Conservation (phyloP, 2,797 vertebrate genomes). For the Bradypodion pumilum region DNA sequence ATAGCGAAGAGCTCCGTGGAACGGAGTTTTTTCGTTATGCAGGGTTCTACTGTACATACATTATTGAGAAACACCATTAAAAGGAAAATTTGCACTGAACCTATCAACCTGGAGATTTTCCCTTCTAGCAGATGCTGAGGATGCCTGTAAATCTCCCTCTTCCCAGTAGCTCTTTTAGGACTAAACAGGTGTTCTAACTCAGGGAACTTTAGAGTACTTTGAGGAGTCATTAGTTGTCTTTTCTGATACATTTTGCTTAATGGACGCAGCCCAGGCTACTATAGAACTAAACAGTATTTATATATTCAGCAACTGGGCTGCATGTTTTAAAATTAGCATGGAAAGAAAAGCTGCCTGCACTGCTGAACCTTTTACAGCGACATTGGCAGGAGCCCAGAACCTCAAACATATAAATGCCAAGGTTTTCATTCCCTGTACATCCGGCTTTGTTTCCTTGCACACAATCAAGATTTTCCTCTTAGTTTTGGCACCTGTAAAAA, state of each 20-base stretch:
- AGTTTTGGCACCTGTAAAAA: neutral
- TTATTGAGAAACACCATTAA: no score
- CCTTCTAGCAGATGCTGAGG: no score
- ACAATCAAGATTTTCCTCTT: neutral
- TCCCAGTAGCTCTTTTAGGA: neutral
- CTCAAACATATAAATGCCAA: constrained; percentile 7
- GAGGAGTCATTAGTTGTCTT: neutral
- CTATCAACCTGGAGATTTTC: no score
- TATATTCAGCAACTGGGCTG: constrained; percentile 5
- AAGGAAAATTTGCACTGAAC: no score
- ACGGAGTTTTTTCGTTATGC: no score
- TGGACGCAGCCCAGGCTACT: neutral
- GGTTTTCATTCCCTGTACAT: neutral
- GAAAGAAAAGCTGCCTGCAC: neutral
- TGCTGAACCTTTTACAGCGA: neutral
- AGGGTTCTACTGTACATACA: no score
- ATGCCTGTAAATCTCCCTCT: neutral
- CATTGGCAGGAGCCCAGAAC: constrained; percentile 15
- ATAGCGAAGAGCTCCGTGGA: no score
- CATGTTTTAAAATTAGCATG: neutral
- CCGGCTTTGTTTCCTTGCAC: neutral
- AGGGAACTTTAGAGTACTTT: neutral
- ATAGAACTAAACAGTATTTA: neutral
- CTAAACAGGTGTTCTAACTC: neutral
- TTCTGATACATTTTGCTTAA: neutral